Evolutionary conservation across 2,888 invertebrate genomes (phyloP), one percentile per base, ranked within the genome.

Genomic region (Sphaerophoria rueppellii): DNA sequence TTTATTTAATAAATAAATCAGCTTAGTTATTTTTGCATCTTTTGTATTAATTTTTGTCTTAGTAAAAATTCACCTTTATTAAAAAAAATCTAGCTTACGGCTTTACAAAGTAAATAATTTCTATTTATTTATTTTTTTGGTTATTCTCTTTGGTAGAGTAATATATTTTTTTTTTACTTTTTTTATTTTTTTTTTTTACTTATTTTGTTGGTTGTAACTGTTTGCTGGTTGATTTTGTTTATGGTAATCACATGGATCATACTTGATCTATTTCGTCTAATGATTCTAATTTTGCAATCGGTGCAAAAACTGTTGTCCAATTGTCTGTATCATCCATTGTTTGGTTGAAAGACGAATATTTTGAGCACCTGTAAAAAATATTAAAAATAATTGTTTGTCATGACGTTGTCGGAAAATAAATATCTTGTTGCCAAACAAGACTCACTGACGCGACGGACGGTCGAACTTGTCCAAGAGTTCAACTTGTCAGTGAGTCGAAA

Each of bases 271-370:
- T 93, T 91, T 94, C 94, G 89, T 94, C 95, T 88, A 94, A 90
- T 55, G 94, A 94, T 90, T 95, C 95, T 88, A 94, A 92, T 90
- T 94, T 93, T 73, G 94, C 95, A 87, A 95, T 94, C 52, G 94
- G 95, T 86, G 94, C 94, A 82, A 89, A 89, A 71, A 88, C 88
- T 73, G 88, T 89, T 76, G 88, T 89, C 89, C 89, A 89, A 81
- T 88, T 88, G 63, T 89, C 89, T n/a, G 87, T 77, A 82, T 89
- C 89, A 54, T 89, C 89, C 87, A 88, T 88, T 70, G 89, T 88
- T 88, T 89, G 89, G 85, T 89, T 89, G 71, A 89, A 89, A 50
- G 89, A 89, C 72, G 89, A 88, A 77, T 88, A 89, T 87, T 89
- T 89, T 87, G 89, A 89, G 88, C 89, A 89, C 86, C 89, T 89